Evolutionary conservation across 2,797 vertebrate species (phyloP).

Genomic region (Amniataba percoides): DNA sequence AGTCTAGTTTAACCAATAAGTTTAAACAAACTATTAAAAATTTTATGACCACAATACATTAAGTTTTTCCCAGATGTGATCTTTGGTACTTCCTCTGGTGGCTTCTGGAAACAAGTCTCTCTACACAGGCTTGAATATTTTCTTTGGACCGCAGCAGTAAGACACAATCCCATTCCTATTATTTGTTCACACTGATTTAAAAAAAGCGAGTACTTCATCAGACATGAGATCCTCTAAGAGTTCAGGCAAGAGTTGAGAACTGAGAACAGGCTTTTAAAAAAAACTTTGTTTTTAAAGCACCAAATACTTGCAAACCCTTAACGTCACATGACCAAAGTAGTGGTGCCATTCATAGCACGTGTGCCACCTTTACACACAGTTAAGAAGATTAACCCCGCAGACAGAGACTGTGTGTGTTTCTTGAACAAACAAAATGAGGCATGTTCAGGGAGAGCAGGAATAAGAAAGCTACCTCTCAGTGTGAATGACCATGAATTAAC

Average conservation of each 20-base stretch:
- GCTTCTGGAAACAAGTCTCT: not conserved
- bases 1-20: not conserved
- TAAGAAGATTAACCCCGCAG: constrained; percentile 78
- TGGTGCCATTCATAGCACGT: constrained; percentile 23
- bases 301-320: not conserved
- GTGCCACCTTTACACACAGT: constrained; percentile 36
- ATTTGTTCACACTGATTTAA: constrained; percentile 5
- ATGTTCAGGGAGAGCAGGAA: constrained; percentile 19
- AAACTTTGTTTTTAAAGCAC: not conserved
- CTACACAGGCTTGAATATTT: not conserved
- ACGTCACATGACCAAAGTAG: constrained; percentile 23
- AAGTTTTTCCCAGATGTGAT: constrained; percentile 1
- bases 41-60: not conserved
- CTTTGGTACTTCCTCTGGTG: not conserved
- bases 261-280: constrained; percentile 28
- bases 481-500: not conserved
- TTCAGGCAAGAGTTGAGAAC: not conserved
- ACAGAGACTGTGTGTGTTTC: constrained; percentile 44
- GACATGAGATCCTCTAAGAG: not conserved
- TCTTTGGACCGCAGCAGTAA: constrained; percentile 1
- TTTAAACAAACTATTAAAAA: not conserved
- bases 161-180: constrained; percentile 9
- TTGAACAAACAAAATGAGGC: constrained; percentile 43
- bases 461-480: not conserved
- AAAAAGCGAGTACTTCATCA: constrained; percentile 18